phyloP scores from a whole-genome alignment of 1,140 invertebrate species.

The Epicauta chinensis region DNA sequence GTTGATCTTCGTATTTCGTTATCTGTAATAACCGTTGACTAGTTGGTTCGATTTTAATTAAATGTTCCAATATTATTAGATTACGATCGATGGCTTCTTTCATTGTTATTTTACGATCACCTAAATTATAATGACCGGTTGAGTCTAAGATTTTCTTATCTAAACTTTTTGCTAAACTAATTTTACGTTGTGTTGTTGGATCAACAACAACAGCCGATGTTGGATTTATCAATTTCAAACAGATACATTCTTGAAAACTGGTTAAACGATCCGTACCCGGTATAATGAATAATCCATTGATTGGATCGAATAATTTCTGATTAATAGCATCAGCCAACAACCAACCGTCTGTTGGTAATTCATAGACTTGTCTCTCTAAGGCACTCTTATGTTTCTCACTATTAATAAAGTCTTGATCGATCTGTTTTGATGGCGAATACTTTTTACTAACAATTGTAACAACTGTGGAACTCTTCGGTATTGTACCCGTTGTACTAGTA shows the following conservation, averaged over 20 bases:
- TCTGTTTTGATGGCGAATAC: slow-evolving; percentile 13
- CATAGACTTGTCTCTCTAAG: slow-evolving; percentile 53
- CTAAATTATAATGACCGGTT: slow-evolving; percentile 64
- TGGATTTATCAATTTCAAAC: slow-evolving; percentile 77
- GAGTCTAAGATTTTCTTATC: slow-evolving; percentile 72
- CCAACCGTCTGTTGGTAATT: slow-evolving; percentile 80
- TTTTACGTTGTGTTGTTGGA: slow-evolving; percentile 58
- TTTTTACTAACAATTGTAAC: slow-evolving; percentile 26
- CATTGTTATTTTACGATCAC: slow-evolving; percentile 59
- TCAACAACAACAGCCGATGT: slow-evolving; percentile 74
- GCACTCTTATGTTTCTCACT: slow-evolving; percentile 43
- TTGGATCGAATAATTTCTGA: slow-evolving; percentile 70
- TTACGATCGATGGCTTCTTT: slow-evolving; percentile 69
- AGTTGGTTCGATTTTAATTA: slow-evolving; percentile 40
- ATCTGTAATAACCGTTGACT: slow-evolving; percentile 55
- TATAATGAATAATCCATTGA: slow-evolving; percentile 77
- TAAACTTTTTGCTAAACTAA: slow-evolving; percentile 67
- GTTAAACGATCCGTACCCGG: slow-evolving; percentile 79
- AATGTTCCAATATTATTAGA: slow-evolving; percentile 56
- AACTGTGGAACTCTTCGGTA: slow-evolving; percentile 25
- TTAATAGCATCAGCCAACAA: slow-evolving; percentile 68
- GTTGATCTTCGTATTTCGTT: slow-evolving; percentile 55
- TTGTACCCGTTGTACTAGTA: slow-evolving; percentile 16
- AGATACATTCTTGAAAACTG: slow-evolving; percentile 82
- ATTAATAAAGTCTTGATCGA: not conserved